A percentile compares a stretch with the other conserved stretches of the same genome.
These are phyloP conservation scores for Muscicapa striata DNA, from an alignment of 2,797 vertebrate genomes.

Conservation along the genomic window DNA sequence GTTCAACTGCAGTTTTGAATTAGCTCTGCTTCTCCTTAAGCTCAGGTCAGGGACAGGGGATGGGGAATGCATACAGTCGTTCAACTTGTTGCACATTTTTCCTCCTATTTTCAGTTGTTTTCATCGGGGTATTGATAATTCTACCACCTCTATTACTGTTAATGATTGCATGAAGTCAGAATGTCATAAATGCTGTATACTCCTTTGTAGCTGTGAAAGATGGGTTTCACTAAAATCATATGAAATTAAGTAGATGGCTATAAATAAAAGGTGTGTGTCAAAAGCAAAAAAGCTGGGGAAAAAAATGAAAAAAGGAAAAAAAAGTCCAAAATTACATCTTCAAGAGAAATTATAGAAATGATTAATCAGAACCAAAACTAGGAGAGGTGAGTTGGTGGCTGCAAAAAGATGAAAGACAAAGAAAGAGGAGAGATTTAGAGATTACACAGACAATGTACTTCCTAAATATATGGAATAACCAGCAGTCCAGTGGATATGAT, in stretches of 20 bases:
- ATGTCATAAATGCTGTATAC: not conserved
- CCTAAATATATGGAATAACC: not conserved
- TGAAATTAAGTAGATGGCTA: not conserved
- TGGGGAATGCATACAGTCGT: not conserved
- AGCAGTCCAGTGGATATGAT: not conserved
- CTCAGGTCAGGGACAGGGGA: not conserved
- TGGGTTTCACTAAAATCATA: not conserved
- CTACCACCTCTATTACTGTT: not conserved
- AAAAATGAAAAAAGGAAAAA: not conserved
- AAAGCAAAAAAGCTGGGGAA: not conserved
- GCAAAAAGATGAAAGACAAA: not conserved
- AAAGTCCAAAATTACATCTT: not conserved
- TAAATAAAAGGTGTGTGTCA: not conserved
- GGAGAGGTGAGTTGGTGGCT: not conserved
- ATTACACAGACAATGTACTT: not conserved
- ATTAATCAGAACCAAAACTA: not conserved
- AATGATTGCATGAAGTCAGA: not conserved
- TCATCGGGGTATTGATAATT: not conserved
- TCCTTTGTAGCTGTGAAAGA: not conserved
- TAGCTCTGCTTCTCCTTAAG: not conserved
- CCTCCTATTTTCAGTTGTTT: not conserved
- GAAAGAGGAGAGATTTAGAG: not conserved
- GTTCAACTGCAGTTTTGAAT: conserved; percentile 7
- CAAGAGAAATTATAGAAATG: not conserved
- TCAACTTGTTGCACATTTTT: not conserved